Conservation (phyloP, 2,888 invertebrate genomes). For the Zygaena filipendulae region DNA sequence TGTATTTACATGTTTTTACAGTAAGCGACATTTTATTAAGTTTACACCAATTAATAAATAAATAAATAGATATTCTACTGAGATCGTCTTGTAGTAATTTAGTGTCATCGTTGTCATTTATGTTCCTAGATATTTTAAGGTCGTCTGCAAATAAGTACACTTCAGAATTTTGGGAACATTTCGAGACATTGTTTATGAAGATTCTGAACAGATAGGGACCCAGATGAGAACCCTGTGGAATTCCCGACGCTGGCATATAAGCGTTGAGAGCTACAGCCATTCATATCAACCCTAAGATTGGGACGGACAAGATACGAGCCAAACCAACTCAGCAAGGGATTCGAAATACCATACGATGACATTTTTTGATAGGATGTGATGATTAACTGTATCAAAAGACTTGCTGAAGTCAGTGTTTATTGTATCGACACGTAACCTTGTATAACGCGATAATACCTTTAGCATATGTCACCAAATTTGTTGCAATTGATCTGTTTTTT, state of each 20-base stretch:
- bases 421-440: too few species aligned
- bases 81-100: constrained; percentile 8
- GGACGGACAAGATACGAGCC: too few species aligned
- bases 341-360: too few species aligned
- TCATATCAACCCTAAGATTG: too few species aligned
- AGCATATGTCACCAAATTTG: too few species aligned
- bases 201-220: constrained; percentile 11
- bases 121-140: constrained; percentile 9
- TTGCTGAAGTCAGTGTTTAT: too few species aligned
- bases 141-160: constrained; percentile 14
- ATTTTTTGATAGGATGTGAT: too few species aligned
- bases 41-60: constrained; percentile 9
- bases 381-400: too few species aligned
- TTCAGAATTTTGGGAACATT: constrained; percentile 6
- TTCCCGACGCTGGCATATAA: constrained; percentile 6
- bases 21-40: constrained; percentile 10
- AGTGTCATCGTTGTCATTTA: constrained; percentile 4
- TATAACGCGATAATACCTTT: constrained; percentile 8
- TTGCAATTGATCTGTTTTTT: constrained; percentile 1
- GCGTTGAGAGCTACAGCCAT: constrained; percentile 7
- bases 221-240: constrained; percentile 11
- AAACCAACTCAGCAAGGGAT: too few species aligned
- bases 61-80: constrained; percentile 3
- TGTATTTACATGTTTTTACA: constrained; percentile 3
- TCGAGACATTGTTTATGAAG: constrained; percentile 10